Conservation (phyloP, 2,797 vertebrate species). For the Fundulus diaphanus region DNA sequence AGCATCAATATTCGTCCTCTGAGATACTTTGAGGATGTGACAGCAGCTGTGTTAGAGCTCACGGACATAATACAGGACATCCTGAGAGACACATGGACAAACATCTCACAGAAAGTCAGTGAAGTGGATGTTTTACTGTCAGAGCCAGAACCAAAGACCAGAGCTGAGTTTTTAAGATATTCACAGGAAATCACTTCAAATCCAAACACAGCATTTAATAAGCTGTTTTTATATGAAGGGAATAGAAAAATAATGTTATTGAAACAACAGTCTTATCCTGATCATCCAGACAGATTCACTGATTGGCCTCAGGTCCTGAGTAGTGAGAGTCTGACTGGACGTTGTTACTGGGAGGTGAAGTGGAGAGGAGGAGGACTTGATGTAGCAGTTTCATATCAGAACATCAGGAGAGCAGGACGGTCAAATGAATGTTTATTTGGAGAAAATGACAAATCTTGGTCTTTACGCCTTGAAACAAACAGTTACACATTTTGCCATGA, state of each 20-base stretch:
- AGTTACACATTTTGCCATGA: background rate
- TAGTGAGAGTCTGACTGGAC: background rate
- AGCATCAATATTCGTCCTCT: background rate
- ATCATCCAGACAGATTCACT: background rate
- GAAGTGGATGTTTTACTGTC: background rate
- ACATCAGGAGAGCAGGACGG: background rate
- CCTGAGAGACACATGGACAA: background rate
- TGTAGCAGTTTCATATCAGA: background rate
- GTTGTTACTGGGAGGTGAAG: background rate
- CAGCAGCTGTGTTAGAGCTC: conserved; percentile 11
- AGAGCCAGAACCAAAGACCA: background rate
- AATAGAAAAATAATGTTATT: background rate
- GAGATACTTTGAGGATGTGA: no score
- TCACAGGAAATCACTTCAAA: background rate
- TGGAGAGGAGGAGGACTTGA: background rate
- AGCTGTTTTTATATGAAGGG: background rate
- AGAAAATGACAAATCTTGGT: no score
- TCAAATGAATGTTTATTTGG: no score
- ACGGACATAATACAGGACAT: background rate
- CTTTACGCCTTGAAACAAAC: no score
- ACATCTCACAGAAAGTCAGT: background rate
- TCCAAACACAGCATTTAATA: background rate
- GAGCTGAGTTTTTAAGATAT: background rate
- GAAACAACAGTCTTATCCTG: background rate
- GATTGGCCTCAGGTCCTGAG: background rate